Base-by-base conservation (phyloP, 2,888 invertebrate genomes). In the Saturnia japonica region DNA sequence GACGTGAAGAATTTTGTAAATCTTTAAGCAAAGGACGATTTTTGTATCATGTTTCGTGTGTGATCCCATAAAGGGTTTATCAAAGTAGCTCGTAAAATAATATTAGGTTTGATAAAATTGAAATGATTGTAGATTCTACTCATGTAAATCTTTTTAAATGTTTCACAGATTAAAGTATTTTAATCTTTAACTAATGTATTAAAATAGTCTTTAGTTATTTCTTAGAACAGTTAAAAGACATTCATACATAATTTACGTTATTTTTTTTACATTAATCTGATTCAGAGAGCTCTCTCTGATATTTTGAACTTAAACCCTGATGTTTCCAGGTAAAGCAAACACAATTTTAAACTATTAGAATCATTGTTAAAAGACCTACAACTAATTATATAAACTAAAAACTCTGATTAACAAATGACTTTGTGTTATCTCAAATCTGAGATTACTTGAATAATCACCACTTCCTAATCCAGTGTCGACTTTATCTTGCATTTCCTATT, bases 381-480 rank as follows among this genome's bases (percentile, higher is more conserved):
- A 25, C 22, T 9, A 22, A 22, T 22, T n/a, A 54, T 22, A 54
- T 28, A 28, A 2, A 60, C 28, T 60, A 60, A 28, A 60, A 22
- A 28, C 25, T 60, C 1, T 60, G 28, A 60, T 28, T 28, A 60
- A 60, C 57, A 60, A 60, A 25, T 28, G 14, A 28, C 28, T 60
- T 28, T 28, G 14, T 14, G 57, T 60, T 60, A 60, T 60, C 57
- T 14, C 25, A 28, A 60, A 60, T 28, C 57, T 60, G 11, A 14
- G 57, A 60, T 60, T 60, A 60, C 28, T 60, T 60, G 57, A 14
- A 25, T 60, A 60, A 60, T 60, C 28, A 28, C 57, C 57, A 60
- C 57, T 60, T 60, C 57, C 57, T 60, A 60, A 60, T 60, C 57
- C 28, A 60, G 57, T 60, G 57, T 60, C 57, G 57, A 28, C 57